A percentile compares a stretch with the other conserved stretches of the same genome.
phyloP scores from a whole-genome alignment of 2,888 invertebrate species.

The Macaria liturata region DNA sequence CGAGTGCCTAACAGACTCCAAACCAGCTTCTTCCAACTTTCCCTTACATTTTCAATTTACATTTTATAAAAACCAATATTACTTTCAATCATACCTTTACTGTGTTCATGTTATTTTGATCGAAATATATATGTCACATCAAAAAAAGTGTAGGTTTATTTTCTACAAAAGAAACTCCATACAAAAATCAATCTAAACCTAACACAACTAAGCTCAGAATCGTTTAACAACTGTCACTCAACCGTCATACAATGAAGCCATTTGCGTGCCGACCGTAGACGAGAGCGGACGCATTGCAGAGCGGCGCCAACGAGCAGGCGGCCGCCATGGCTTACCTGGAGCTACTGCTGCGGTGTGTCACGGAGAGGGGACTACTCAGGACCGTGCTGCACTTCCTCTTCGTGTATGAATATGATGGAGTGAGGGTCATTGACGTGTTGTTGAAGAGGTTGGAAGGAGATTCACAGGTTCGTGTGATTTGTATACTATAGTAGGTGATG shows the following conservation, averaged over 20 bases:
- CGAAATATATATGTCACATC: too few species aligned
- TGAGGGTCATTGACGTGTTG: conserved; percentile 91
- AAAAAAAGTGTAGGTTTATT: too few species aligned
- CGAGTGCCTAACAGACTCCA: too few species aligned
- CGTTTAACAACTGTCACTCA: conserved; percentile 51
- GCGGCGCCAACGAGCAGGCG: conserved; percentile 93
- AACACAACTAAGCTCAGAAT: too few species aligned
- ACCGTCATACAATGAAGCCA: conserved; percentile 51
- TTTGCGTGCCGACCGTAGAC: conserved; percentile 67
- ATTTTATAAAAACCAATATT: too few species aligned
- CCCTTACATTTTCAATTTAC: too few species aligned
- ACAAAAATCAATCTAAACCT: too few species aligned
- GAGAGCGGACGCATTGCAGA: conserved; percentile 86
- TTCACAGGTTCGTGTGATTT: conserved; percentile 84
- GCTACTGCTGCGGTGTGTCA: conserved; percentile 93
- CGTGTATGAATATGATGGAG: conserved; percentile 92
- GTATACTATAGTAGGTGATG: neutral
- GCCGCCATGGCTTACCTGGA: conserved; percentile 97
- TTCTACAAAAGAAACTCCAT: too few species aligned
- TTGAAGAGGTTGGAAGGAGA: conserved; percentile 90
- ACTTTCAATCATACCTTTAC: too few species aligned
- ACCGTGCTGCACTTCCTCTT: conserved; percentile 93
- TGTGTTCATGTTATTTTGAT: too few species aligned
- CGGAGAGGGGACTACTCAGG: conserved; percentile 91
- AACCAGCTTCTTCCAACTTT: too few species aligned